Evolutionary conservation across 1,140 invertebrate genomes (phyloP), one percentile per base, ranked within the genome.

Genomic region (Drosophila hydei): DNA sequence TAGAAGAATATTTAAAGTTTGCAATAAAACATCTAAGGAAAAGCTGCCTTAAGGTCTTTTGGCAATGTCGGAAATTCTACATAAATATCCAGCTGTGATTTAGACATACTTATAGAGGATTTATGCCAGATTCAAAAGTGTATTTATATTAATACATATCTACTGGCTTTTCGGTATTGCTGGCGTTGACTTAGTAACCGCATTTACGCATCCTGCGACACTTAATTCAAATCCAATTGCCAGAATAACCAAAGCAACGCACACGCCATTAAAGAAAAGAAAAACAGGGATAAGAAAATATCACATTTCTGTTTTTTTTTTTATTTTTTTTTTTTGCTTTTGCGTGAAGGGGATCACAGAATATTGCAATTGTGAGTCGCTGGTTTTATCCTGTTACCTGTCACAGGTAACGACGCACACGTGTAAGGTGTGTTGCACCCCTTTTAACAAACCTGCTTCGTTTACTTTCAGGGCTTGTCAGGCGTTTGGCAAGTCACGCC

Each of bases 401-500:
- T 52, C 55, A 65, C 61, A 19, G 45, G 30, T 58, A 76, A 69
- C 55, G 50, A 69, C 67, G 27, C 36, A 67, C 67, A 48, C 63
- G 65, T 63, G 59, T 63, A 33, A 51, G 38, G 40, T 55, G 21
- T 16, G n/a, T 2, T 6, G 30, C 14, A 18, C 55, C 56, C 55
- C 21, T 36, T 16, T 7, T 14, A 0, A 6, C 7, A 33, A 16
- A n/a, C 12, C 30, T 52, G 33, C 33, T 45, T 9, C 14, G 23
- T 51, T 30, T 27, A 5, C 36, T 11, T 50, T 59, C 42, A 58
- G 30, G 19, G 59, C 75, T 56, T 69, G 54, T 61, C 61, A 63
- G 51, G 50, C 51, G 19, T 51, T 56, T 72, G 71, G 75, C 65
- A 68, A 84, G 79, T 84, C 79, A 84, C 79, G 79, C 79, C 79